Evolutionary conservation across 1,140 invertebrate genomes (phyloP).

Genomic region (Cyrtorhinus lividipennis): DNA sequence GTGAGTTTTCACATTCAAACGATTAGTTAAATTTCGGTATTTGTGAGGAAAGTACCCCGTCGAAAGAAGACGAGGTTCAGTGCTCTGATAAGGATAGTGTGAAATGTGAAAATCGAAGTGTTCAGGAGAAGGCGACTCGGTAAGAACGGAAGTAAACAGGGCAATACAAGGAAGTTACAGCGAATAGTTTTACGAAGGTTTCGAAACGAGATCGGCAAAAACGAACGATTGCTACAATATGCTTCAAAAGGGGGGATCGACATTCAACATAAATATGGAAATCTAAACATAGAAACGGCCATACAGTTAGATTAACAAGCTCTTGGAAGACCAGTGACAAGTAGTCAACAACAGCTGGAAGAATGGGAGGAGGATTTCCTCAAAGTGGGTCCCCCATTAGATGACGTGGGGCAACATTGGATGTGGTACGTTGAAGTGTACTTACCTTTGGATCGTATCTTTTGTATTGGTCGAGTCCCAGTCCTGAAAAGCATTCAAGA

Average conservation of each 20-base stretch:
- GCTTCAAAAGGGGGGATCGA: background rate
- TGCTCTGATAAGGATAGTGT: background rate
- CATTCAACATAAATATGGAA: background rate
- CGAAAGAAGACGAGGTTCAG: background rate
- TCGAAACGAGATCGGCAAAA: too few species aligned
- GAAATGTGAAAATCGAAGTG: too few species aligned
- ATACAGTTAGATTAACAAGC: background rate
- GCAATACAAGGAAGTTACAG: too few species aligned
- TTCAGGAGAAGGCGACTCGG: too few species aligned
- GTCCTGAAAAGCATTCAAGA: too few species aligned
- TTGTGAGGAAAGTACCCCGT: background rate
- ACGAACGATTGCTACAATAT: too few species aligned
- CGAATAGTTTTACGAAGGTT: too few species aligned
- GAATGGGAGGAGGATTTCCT: background rate
- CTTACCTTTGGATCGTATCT: constrained; percentile 85
- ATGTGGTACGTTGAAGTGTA: too few species aligned
- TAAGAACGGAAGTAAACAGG: too few species aligned
- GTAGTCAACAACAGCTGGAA: background rate
- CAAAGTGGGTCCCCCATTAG: too few species aligned
- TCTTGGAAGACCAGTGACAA: background rate
- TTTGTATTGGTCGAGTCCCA: constrained; percentile 91
- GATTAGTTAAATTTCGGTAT: background rate
- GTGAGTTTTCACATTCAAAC: too few species aligned
- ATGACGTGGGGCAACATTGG: too few species aligned
- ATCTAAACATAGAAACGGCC: background rate